Conservation (phyloP, 2,113 vertebrate genomes). For the Eolophus roseicapilla region DNA sequence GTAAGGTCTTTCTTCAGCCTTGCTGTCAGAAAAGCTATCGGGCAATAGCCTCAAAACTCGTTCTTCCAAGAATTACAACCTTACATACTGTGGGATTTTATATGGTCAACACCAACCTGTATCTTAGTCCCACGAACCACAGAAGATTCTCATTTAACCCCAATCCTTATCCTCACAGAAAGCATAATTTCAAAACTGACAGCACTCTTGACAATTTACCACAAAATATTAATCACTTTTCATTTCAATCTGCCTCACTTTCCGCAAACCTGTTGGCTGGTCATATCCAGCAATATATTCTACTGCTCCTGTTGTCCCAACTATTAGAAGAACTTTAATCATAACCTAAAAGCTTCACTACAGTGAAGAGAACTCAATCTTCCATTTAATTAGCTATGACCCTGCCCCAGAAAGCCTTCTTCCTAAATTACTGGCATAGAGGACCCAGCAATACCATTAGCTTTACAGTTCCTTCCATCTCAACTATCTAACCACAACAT, state of each 20-base stretch:
- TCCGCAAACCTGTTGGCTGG: not conserved
- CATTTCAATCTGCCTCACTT: not conserved
- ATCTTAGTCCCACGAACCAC: not conserved
- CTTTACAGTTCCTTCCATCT: not conserved
- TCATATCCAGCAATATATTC: not conserved
- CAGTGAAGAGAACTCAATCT: not conserved
- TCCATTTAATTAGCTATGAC: not conserved
- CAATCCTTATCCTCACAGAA: not conserved
- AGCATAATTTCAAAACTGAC: not conserved
- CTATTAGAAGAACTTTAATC: not conserved
- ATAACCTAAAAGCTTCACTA: not conserved
- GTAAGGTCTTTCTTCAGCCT: not conserved
- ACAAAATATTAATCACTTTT: not conserved
- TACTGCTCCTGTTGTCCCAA: not conserved
- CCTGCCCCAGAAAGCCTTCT: not conserved
- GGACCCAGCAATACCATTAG: not conserved
- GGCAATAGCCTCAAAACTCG: not conserved
- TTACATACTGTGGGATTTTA: not conserved
- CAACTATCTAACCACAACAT: not conserved
- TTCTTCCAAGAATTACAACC: not conserved
- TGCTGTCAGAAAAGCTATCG: not conserved
- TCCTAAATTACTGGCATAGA: not conserved
- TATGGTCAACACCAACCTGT: not conserved
- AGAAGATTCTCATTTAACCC: not conserved
- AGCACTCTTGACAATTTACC: not conserved